Percentiles rank a stretch among this genome's conserved stretches.
These are phyloP conservation scores for Amblyteles armatorius DNA, from an alignment of 2,888 invertebrate genomes.

Conservation along the genomic window DNA sequence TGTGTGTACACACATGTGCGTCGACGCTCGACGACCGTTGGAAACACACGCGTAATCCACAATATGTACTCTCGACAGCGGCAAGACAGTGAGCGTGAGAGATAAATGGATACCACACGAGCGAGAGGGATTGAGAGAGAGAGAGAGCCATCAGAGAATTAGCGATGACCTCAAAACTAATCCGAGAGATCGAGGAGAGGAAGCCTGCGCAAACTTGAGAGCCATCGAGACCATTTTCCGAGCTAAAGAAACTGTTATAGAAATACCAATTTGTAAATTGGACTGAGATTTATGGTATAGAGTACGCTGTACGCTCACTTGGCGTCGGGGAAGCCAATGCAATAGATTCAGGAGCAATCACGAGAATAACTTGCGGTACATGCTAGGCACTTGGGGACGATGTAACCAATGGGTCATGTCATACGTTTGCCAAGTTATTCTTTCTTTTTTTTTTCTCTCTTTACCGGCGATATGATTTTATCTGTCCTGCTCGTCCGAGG, in stretches of 20 bases:
- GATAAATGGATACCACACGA: conserved; percentile 26
- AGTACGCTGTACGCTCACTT: conserved; percentile 30
- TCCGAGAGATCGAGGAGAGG: conserved; percentile 29
- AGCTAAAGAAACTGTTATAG: conserved; percentile 52
- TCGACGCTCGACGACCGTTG: not conserved
- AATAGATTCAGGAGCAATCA: conserved; percentile 32
- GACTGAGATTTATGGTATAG: conserved; percentile 53
- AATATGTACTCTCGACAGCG: conserved; percentile 21
- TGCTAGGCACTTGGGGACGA: conserved; percentile 40
- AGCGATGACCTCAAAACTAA: conserved; percentile 58
- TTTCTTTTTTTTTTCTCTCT: conserved; percentile 14
- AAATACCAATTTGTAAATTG: conserved; percentile 64
- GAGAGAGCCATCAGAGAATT: conserved; percentile 34
- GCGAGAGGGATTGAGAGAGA: not conserved
- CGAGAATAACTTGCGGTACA: conserved; percentile 54
- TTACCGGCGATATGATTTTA: conserved; percentile 42
- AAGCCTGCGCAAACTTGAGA: not conserved
- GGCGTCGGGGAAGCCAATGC: conserved; percentile 37
- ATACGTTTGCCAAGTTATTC: conserved; percentile 44
- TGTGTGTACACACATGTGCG: not conserved
- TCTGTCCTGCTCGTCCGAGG: conserved; percentile 18
- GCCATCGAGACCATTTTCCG: conserved; percentile 20
- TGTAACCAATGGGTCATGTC: conserved; percentile 48
- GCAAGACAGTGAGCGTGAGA: conserved; percentile 16
- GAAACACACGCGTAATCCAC: not conserved